These are phyloP conservation scores for Tympanuchus pallidicinctus DNA, from an alignment of 2,113 vertebrate genomes.

Conservation along the genomic window DNA sequence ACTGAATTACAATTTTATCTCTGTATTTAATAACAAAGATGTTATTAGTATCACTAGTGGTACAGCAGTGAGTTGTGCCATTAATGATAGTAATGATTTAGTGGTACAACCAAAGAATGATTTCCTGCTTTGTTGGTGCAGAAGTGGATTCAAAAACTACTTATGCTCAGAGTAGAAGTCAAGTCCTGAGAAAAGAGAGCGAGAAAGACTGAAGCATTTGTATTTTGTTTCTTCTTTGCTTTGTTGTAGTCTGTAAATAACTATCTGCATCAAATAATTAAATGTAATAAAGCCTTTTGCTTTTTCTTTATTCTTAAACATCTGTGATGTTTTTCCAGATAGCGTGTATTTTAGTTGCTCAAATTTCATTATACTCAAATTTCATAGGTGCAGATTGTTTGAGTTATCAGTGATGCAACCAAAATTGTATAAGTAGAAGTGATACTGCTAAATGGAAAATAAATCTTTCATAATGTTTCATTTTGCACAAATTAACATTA, in stretches of 20 bases:
- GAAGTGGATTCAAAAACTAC: slow-evolving; percentile 7
- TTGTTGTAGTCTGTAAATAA: neutral
- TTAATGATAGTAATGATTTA: neutral
- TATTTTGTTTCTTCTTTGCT: slow-evolving; percentile 18
- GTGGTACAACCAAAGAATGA: neutral
- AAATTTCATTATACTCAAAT: neutral
- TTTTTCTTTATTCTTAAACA: slow-evolving; percentile 7
- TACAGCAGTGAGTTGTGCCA: neutral
- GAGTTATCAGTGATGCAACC: neutral
- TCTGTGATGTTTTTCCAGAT: neutral
- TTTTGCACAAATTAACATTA: neutral
- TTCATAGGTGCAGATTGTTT: neutral
- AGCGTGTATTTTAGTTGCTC: neutral
- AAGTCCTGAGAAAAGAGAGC: neutral
- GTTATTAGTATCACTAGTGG: neutral
- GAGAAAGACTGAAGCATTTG: neutral
- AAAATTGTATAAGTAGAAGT: neutral
- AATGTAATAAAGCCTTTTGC: slow-evolving; percentile 1
- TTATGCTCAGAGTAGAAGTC: neutral
- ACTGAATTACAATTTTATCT: slow-evolving; percentile 18
- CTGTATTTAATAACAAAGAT: neutral
- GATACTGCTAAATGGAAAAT: neutral
- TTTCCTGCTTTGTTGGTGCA: slow-evolving; percentile 4
- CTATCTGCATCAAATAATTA: neutral
- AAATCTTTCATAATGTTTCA: neutral